A percentile compares a stretch with the other conserved stretches of the same genome.
Conservation (phyloP, 2,888 invertebrate species). For the Rotaria sp. region DNA sequence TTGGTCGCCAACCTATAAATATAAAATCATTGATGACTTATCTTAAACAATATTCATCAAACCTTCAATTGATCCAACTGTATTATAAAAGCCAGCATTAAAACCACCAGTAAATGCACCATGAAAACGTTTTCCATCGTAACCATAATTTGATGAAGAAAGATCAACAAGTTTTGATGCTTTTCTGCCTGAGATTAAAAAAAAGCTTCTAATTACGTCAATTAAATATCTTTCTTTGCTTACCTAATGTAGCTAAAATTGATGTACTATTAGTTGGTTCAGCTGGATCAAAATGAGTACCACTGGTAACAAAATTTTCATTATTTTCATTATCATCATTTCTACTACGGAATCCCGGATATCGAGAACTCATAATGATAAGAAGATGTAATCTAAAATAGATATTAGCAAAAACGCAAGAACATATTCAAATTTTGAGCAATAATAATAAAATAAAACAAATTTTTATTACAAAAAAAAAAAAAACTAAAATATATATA, state of each 20-base stretch:
- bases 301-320: not conserved
- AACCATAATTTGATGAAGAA: not conserved
- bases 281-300: conserved; percentile 23
- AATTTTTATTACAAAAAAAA: not conserved
- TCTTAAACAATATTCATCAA: not conserved
- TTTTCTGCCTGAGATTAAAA: conserved; percentile 14
- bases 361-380: not conserved
- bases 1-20: conserved; percentile 75
- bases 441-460: not conserved
- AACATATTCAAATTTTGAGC: not conserved
- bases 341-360: not conserved
- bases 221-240: not conserved
- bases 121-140: conserved; percentile 62
- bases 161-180: conserved; percentile 19
- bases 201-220: not conserved
- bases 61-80: conserved; percentile 81
- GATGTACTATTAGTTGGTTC: conserved; percentile 23
- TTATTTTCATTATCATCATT: not conserved
- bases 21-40: not conserved
- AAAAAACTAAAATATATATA: not conserved
- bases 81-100: conserved; percentile 92
- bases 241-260: not conserved
- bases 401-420: not conserved
- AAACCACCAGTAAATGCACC: conserved; percentile 98
- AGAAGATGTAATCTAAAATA: not conserved